These are phyloP conservation scores for Pardosa pseudoannulata DNA, from an alignment of 2,888 invertebrate species.

Conservation along the genomic window DNA sequence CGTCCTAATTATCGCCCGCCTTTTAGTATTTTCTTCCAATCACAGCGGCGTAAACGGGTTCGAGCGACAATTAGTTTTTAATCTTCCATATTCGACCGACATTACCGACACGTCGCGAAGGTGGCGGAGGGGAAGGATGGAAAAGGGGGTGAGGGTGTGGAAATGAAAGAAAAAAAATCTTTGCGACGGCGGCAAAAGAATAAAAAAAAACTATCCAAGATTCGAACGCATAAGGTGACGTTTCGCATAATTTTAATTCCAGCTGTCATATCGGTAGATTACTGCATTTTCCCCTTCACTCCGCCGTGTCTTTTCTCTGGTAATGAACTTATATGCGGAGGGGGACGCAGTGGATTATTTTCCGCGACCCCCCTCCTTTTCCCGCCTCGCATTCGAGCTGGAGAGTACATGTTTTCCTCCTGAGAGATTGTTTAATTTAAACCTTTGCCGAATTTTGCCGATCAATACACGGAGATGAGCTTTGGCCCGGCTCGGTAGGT, in stretches of 20 bases:
- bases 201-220: constrained; percentile 28
- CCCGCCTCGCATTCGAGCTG: constrained; percentile 25
- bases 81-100: constrained; percentile 71
- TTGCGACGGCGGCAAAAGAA: too few relatives aligned
- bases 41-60: constrained; percentile 68
- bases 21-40: constrained; percentile 64
- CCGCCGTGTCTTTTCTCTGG: constrained; percentile 30
- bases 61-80: constrained; percentile 72
- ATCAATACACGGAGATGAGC: constrained; percentile 66
- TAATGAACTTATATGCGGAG: constrained; percentile 60
- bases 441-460: constrained; percentile 66
- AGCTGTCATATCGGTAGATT: constrained; percentile 71
- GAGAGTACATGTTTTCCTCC: constrained; percentile 34
- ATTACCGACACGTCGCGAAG: constrained; percentile 43
- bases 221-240: constrained; percentile 68
- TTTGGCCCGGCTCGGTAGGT: constrained; percentile 44
- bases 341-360: constrained; percentile 14
- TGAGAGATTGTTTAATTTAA: constrained; percentile 69
- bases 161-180: constrained; percentile 41
- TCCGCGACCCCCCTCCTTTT: not conserved
- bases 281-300: constrained; percentile 36
- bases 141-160: not conserved
- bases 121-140: not conserved
- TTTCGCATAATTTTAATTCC: constrained; percentile 71
- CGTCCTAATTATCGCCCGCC: constrained; percentile 65